Base-by-base conservation (phyloP, 2,888 invertebrate species). In the Leucozona laternaria region DNA sequence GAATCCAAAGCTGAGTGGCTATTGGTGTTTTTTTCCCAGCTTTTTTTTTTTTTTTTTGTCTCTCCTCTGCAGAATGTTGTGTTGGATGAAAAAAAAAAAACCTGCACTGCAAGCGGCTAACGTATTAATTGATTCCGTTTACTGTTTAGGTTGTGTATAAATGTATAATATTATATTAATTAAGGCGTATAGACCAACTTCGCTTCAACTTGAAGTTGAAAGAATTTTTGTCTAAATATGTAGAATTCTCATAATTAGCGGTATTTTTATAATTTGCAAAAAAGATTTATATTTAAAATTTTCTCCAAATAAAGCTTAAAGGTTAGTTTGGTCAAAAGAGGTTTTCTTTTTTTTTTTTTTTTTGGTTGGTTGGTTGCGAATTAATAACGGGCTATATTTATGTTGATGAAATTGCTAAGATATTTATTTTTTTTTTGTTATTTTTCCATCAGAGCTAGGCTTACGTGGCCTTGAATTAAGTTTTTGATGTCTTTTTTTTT, bases 51-150 rank as follows among this genome's bases (percentile, higher is more conserved):
- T n/a, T 20, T 34, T 28, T 31, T 17, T 40, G 22, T 28, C 15
- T 34, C 57, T 25, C 22, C 53, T 72, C 43, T 72, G 71, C 73
- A 75, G 62, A 71, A 43, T 55, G 40, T 71, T 57, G 17, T 28
- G 7, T 31, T 31, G 17, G 15, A 57, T 17, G 2, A 34, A 20
- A 2, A 31, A 5, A 31, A 57, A 31, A 68, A 68, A 53, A 68
- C 53, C 22, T 68, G 37, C 70, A 71, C 40, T 28, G 55, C 55
- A 43, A 57, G 17, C 31, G 28, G 34, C 70, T 25, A 3, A 0
- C 10, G 43, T 64, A 37, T 72, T 20, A 79, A 72, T 76, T 28
- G 28, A 64, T 62, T 64, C 81, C 55, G 45, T 71, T 80, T 77
- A 20, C 37, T 53, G 81, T 64, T 37, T 40, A 50, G 62, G 48